Percentiles rank a stretch among this genome's conserved stretches.
phyloP scores from a whole-genome alignment of 2,113 vertebrate genomes.

The Mugil cephalus region DNA sequence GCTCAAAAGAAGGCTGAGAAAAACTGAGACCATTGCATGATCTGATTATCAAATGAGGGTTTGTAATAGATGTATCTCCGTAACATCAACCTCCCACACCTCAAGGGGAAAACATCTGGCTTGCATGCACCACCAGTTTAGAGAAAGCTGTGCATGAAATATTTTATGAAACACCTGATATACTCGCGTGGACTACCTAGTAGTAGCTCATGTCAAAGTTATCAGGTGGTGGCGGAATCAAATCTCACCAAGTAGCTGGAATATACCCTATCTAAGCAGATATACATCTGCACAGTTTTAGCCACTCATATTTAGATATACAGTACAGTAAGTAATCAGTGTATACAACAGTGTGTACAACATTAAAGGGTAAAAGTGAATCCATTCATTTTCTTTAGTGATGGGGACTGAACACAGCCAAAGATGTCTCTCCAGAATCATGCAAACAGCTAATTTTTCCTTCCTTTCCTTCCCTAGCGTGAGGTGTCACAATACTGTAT shows the following conservation, averaged over 20 bases:
- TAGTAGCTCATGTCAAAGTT: not conserved
- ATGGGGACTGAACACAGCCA: not conserved
- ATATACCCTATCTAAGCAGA: no score
- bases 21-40: conserved; percentile 18
- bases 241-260: not conserved
- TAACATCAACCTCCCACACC: conserved; percentile 9
- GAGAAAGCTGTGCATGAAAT: conserved; percentile 1
- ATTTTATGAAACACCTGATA: conserved; percentile 17
- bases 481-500: not conserved
- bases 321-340: not conserved
- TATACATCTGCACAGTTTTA: not conserved
- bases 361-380: no score
- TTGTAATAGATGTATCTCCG: conserved; percentile 28
- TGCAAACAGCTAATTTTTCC: conserved; percentile 1
- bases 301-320: conserved; percentile 5
- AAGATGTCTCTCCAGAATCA: conserved; percentile 1
- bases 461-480: conserved; percentile 16
- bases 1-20: conserved; percentile 39
- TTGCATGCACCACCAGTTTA: conserved; percentile 20
- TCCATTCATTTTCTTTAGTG: conserved; percentile 1
- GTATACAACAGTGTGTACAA: not conserved
- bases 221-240: not conserved
- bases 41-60: conserved; percentile 37
- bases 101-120: conserved; percentile 16
- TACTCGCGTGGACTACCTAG: not conserved